Evolutionary conservation across 2,113 vertebrate genomes (phyloP), one percentile per base, ranked within the genome.

Genomic region (Pelusios castaneus): DNA sequence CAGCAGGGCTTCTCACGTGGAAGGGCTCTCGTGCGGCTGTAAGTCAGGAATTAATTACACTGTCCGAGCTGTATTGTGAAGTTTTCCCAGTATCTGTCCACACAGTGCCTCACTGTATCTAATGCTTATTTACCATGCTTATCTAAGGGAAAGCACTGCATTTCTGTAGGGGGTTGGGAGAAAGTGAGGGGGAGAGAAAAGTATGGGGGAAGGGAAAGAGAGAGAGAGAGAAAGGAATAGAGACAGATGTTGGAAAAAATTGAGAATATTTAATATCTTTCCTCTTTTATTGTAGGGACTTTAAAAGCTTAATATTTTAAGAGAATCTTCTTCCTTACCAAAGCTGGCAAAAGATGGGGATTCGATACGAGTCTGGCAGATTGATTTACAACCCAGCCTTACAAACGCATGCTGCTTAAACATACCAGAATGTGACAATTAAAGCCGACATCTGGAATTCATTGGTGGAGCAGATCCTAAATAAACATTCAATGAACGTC

Each of bases 401-500:
- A 94, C 38, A 34, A 97, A 97, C 97, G 96, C 95, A 94, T 96
- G 93, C 96, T 97, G 96, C 94, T 96, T 91, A 94, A 96, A 95
- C 89, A 94, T 89, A 97, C 93, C 95, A 97, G 93, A 96, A 96
- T 94, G 96, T 27, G 21, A 97, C 97, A 97, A 97, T 97, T 95
- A 97, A 97, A 97, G 96, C 96, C 97, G 98, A 98, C 98, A 99
- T 99, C 98, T 99, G 99, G 98, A 98, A 98, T 95, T 98, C 95
- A 98, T 99, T 97, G 95, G 92, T 85, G 90, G 97, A 97, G 87
- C 95, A 98, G 97, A 97, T 97, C 97, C 97, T 97, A 97, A 95
- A 97, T 97, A 97, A 97, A 98, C 97, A 97, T 87, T 96, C 95
- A 97, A 95, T 97, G 95, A 97, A 97, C 88, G 97, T 97, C 95